Evolutionary conservation across 1,140 invertebrate species (phyloP), one percentile per base, ranked within the genome.

Genomic region (Diprion similis): DNA sequence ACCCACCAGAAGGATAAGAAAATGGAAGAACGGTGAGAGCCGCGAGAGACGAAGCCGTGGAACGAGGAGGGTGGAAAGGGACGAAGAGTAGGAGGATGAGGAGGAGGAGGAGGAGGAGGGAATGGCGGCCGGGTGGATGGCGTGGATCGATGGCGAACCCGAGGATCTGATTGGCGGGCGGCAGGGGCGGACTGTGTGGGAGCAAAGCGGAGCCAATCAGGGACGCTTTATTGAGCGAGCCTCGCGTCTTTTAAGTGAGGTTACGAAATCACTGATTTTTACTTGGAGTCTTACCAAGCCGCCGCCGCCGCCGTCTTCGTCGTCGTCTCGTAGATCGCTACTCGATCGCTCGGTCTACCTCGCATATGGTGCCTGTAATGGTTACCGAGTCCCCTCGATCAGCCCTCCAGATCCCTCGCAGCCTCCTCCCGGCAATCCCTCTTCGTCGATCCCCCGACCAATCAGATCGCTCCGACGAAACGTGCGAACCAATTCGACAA

Each of bases 241-340:
- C 83, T 81, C 85, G 81, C 80, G 83, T 73, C 13, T 37, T 37
- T 59, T 59, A 59, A 59, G 51, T 59, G 51, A 59, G 51, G 51
- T 59, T 85, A 86, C 83, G 81, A 87, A 87, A 88, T 87, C 85
- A 86, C 82, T 85, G 86, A 88, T 86, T 87, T 88, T 87, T 84
- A 70, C 46, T 68, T 68, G 15, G 8, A 15, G 13, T 17, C 8
- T 17, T 64, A 15, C 17, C 59, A 15, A 15, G 6, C 59, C 17
- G 13, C 17, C 59, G 6, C 59, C 17, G 13, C 8, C 59, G 13
- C 8, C 17, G 13, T 64, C 59, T 1, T 17, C 17, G 13, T 64
- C 59, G 13, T 64, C n/a, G 51, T 17, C 48, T 51, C 48, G 51
- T 37, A 37, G 24, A 59, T 59, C 51, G 51, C n/a, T 59, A 8